A percentile compares a stretch with the other conserved stretches of the same genome.
Evolutionary conservation across 2,888 invertebrate genomes (phyloP).

Genomic region (Drosophila melanocephala): DNA sequence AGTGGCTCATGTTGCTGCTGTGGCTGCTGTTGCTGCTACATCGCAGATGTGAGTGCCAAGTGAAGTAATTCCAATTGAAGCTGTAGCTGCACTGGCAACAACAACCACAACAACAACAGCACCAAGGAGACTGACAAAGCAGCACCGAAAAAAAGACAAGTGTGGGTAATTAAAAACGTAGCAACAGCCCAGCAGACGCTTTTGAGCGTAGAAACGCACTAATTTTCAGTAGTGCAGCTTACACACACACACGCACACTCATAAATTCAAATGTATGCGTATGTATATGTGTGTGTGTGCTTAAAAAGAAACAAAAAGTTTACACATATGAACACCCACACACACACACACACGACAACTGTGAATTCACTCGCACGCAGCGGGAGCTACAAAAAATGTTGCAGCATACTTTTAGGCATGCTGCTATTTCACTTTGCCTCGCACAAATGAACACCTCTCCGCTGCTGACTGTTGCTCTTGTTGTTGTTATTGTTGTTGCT

Average conservation of each 20-base stretch:
- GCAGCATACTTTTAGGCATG: constrained; percentile 82
- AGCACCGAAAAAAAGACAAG: constrained; percentile 66
- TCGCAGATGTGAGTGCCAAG: constrained; percentile 74
- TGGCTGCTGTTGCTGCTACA: constrained; percentile 48
- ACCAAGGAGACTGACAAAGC: constrained; percentile 54
- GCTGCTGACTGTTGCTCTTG: constrained; percentile 5
- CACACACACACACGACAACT: constrained; percentile 34
- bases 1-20: constrained; percentile 52
- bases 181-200: constrained; percentile 70
- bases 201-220: constrained; percentile 80
- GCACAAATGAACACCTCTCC: constrained; percentile 54
- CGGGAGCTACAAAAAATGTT: constrained; percentile 42
- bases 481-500: constrained; percentile 10
- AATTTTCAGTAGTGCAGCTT: constrained; percentile 73
- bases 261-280: constrained; percentile 46
- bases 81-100: constrained; percentile 62
- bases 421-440: constrained; percentile 79
- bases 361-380: constrained; percentile 60
- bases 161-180: constrained; percentile 82
- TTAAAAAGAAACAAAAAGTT: constrained; percentile 60
- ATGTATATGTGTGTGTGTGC: constrained; percentile 22
- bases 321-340: constrained; percentile 26
- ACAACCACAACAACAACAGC: constrained; percentile 31
- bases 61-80: constrained; percentile 81
- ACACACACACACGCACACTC: constrained; percentile 30